These are phyloP conservation scores for Horisme vitalbata DNA, from an alignment of 2,888 invertebrate genomes.

Conservation along the genomic window DNA sequence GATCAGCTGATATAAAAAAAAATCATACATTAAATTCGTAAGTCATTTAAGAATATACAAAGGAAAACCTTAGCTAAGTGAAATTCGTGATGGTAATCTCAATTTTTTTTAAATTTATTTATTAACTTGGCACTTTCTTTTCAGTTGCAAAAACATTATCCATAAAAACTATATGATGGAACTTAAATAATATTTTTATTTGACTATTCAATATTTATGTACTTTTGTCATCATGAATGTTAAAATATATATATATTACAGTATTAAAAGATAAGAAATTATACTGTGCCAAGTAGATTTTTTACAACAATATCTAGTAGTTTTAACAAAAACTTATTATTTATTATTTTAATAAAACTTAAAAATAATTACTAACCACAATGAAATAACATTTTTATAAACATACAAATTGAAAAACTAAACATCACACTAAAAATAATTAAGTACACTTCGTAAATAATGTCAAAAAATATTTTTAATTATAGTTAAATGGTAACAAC, in stretches of 20 bases:
- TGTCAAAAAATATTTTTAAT: constrained; percentile 49
- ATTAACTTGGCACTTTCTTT: constrained; percentile 20
- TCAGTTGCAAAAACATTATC: not conserved
- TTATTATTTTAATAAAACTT: constrained; percentile 3
- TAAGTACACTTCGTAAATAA: constrained; percentile 42
- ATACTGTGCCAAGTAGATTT: constrained; percentile 13
- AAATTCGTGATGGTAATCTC: constrained; percentile 51
- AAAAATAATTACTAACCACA: constrained; percentile 1
- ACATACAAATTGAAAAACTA: constrained; percentile 23
- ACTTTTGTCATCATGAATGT: too few relatives aligned
- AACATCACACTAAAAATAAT: constrained; percentile 38
- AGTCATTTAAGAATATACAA: constrained; percentile 17
- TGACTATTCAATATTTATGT: too few relatives aligned
- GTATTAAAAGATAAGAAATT: too few relatives aligned
- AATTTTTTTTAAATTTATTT: constrained; percentile 33
- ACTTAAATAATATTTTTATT: too few relatives aligned
- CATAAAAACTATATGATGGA: too few relatives aligned
- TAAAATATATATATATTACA: too few relatives aligned
- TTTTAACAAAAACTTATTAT: constrained; percentile 3
- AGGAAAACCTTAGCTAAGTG: constrained; percentile 30
- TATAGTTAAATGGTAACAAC: constrained; percentile 69
- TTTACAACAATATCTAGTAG: constrained; percentile 2
- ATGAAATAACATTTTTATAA: constrained; percentile 23
- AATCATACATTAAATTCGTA: constrained; percentile 24
- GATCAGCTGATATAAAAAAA: constrained; percentile 28